A percentile compares a stretch with the other conserved stretches of the same genome.
These are phyloP conservation scores for Hylyphantes graminicola DNA, from an alignment of 1,140 invertebrate genomes.

Conservation along the genomic window DNA sequence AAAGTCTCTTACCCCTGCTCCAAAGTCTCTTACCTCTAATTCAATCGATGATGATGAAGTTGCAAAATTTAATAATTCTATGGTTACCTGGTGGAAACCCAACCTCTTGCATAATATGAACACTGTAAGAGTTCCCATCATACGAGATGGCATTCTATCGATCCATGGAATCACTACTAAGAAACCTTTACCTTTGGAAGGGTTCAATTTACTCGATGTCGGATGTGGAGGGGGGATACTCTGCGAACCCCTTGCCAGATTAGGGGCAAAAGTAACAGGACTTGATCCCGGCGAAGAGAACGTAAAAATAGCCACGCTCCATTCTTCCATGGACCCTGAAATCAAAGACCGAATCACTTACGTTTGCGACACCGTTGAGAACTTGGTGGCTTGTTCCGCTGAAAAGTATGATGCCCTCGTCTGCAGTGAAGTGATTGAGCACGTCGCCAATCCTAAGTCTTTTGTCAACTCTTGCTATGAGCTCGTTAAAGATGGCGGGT, in stretches of 20 bases:
- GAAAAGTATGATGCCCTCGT: slow-evolving; percentile 83
- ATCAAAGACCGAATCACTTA: slow-evolving; percentile 63
- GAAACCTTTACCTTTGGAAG: slow-evolving; percentile 73
- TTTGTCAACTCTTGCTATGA: slow-evolving; percentile 81
- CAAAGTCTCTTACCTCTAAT: neutral
- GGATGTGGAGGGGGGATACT: slow-evolving; percentile 91
- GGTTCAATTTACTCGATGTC: slow-evolving; percentile 81
- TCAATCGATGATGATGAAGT: slow-evolving; percentile 65
- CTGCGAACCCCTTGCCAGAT: slow-evolving; percentile 77
- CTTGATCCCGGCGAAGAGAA: slow-evolving; percentile 81
- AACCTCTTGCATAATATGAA: slow-evolving; percentile 72
- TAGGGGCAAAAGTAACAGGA: slow-evolving; percentile 86
- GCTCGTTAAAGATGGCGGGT: slow-evolving; percentile 76
- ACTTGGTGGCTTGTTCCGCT: slow-evolving; percentile 70
- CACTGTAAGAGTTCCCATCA: slow-evolving; percentile 75
- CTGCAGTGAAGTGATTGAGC: slow-evolving; percentile 92
- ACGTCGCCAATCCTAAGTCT: slow-evolving; percentile 80
- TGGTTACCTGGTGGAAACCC: slow-evolving; percentile 71
- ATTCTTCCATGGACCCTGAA: slow-evolving; percentile 69
- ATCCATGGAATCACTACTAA: slow-evolving; percentile 65
- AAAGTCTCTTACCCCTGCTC: neutral
- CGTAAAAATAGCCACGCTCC: slow-evolving; percentile 76
- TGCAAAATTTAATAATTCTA: slow-evolving; percentile 64
- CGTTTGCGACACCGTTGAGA: slow-evolving; percentile 70
- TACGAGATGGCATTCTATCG: slow-evolving; percentile 78